Percentiles rank a stretch among this genome's conserved stretches.
Evolutionary conservation across 2,113 vertebrate genomes (phyloP).

Genomic region (Thymallus thymallus): DNA sequence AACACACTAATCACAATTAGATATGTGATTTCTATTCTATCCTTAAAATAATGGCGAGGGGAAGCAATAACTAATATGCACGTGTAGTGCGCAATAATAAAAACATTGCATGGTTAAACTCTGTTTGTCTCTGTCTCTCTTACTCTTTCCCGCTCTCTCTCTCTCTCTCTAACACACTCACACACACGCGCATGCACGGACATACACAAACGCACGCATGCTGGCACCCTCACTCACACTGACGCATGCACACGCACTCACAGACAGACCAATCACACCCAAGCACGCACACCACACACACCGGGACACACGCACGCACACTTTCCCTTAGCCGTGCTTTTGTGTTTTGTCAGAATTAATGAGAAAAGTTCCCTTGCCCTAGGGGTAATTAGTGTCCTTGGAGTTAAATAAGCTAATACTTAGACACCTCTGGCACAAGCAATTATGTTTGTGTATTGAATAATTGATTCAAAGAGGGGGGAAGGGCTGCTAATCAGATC

Average conservation of each 20-base stretch:
- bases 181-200: conserved; percentile 35
- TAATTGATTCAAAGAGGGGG: conserved; percentile 99
- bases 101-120: conserved; percentile 38
- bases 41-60: conserved; percentile 32
- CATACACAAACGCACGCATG: conserved; percentile 38
- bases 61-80: conserved; percentile 34
- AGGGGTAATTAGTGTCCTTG: conserved; percentile 99
- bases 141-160: neutral
- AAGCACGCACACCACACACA: conserved; percentile 54
- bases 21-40: conserved; percentile 60
- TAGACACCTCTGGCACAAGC: conserved; percentile 99
- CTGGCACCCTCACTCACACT: conserved; percentile 31
- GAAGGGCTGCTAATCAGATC: conserved; percentile 99
- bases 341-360: conserved; percentile 99
- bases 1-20: conserved; percentile 70
- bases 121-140: neutral
- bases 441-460: conserved; percentile 99
- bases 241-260: conserved; percentile 30
- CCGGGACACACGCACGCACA: conserved; percentile 70
- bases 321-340: conserved; percentile 96
- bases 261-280: conserved; percentile 59
- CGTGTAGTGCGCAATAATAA: conserved; percentile 51
- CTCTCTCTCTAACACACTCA: neutral
- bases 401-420: conserved; percentile 99
- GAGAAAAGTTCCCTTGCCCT: conserved; percentile 99